A percentile compares a stretch with the other conserved stretches of the same genome.
Evolutionary conservation across 2,888 invertebrate genomes (phyloP).

Genomic region (Apodemia duryi): DNA sequence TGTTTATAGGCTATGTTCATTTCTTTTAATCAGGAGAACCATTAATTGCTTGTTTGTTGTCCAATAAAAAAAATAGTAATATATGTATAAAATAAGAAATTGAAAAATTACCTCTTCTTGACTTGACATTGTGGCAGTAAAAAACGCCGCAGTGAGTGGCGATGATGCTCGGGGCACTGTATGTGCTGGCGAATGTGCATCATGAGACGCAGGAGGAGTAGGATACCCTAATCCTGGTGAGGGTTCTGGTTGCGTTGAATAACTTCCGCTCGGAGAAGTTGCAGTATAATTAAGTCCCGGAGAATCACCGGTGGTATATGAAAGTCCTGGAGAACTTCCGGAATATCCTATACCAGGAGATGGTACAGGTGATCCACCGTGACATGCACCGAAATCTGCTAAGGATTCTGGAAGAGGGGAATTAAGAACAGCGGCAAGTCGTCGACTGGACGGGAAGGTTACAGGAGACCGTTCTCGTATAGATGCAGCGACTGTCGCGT

Average conservation of each 20-base stretch:
- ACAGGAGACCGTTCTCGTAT: constrained; percentile 79
- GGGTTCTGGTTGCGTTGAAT: constrained; percentile 62
- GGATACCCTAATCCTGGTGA: constrained; percentile 90
- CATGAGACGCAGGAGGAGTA: constrained; percentile 93
- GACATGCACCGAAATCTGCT: constrained; percentile 91
- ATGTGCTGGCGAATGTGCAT: constrained; percentile 84
- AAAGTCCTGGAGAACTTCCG: constrained; percentile 81
- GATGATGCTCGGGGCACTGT: constrained; percentile 86
- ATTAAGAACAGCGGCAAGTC: constrained; percentile 87
- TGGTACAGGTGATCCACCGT: constrained; percentile 74
- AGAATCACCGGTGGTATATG: constrained; percentile 85
- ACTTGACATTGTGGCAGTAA: constrained; percentile 90
- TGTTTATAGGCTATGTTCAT: no score
- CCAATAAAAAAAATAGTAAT: no score
- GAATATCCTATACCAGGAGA: constrained; percentile 76
- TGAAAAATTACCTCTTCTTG: constrained; percentile 82
- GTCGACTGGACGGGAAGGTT: constrained; percentile 83
- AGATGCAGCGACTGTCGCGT: constrained; percentile 78
- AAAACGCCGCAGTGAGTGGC: constrained; percentile 90
- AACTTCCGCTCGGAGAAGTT: constrained; percentile 62
- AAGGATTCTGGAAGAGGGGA: constrained; percentile 88
- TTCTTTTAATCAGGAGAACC: no score
- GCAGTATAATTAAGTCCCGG: constrained; percentile 63
- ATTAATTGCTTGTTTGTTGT: no score
- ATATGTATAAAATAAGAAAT: no score